Conservation (phyloP, 2,888 invertebrate genomes). For the Drosophila vallismaia region DNA sequence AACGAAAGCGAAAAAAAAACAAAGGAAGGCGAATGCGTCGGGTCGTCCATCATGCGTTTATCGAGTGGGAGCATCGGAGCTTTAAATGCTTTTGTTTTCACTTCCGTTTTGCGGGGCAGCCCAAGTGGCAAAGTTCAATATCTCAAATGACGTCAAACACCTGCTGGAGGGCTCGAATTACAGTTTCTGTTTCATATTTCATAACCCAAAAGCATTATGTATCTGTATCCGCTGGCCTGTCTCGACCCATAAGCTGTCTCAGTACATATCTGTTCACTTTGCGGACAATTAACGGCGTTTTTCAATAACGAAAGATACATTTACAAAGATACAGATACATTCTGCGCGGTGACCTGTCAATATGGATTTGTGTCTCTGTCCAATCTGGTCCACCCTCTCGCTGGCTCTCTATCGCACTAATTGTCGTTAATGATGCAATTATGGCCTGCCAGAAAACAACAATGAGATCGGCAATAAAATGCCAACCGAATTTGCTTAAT, state of each 20-base stretch:
- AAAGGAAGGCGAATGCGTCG: slow-evolving; percentile 17
- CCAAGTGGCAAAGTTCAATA: slow-evolving; percentile 54
- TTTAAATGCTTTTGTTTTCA: slow-evolving; percentile 61
- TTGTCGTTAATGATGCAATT: slow-evolving; percentile 76
- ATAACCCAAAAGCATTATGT: slow-evolving; percentile 26
- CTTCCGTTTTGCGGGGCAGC: slow-evolving; percentile 57
- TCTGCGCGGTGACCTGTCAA: slow-evolving; percentile 25
- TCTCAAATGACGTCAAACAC: slow-evolving; percentile 58
- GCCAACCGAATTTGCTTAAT: slow-evolving; percentile 65
- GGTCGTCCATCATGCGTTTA: slow-evolving; percentile 66
- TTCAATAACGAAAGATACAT: slow-evolving; percentile 28
- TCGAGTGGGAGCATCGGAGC: slow-evolving; percentile 63
- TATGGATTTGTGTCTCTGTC: slow-evolving; percentile 25
- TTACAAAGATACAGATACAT: slow-evolving; percentile 1
- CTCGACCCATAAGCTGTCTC: slow-evolving; percentile 14
- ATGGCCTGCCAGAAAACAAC: slow-evolving; percentile 43
- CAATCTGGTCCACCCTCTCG: not conserved
- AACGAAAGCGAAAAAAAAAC: slow-evolving; percentile 10
- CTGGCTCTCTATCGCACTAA: slow-evolving; percentile 49
- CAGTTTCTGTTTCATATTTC: slow-evolving; percentile 55
- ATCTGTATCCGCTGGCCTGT: slow-evolving; percentile 32
- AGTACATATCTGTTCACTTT: slow-evolving; percentile 18
- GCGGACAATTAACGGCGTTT: slow-evolving; percentile 40
- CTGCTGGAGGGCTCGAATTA: slow-evolving; percentile 49
- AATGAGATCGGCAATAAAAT: slow-evolving; percentile 47